Evolutionary conservation across 30 jellyfish, hydroid and myxozoan species (phyloP).

Genomic region (Mastigias papua): DNA sequence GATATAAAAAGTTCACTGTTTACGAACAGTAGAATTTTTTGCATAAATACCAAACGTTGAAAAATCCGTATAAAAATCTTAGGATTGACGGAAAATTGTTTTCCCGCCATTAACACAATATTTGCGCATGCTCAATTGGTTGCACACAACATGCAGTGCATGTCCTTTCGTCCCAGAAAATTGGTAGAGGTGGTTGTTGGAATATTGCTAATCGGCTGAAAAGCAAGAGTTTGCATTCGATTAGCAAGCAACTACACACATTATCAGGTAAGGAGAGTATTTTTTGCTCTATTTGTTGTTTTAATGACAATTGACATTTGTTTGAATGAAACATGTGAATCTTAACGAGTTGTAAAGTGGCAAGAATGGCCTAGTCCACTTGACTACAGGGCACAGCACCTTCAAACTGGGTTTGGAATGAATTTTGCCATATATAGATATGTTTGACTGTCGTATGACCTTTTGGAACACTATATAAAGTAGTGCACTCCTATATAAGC

Average conservation of each 20-base stretch:
- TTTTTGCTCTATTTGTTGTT: neutral
- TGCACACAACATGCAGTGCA: slow-evolving; percentile 44
- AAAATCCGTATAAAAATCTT: no score
- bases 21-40: no score
- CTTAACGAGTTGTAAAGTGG: neutral
- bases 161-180: slow-evolving; percentile 26
- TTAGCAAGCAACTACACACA: neutral
- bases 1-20: no score
- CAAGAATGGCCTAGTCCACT: neutral
- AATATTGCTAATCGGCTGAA: neutral
- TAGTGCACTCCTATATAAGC: neutral
- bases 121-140: slow-evolving; percentile 43
- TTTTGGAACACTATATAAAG: neutral
- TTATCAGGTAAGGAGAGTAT: neutral
- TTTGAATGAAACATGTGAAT: neutral
- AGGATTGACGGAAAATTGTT: neutral
- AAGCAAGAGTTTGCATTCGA: neutral
- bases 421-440: neutral
- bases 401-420: neutral
- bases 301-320: neutral
- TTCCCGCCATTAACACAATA: slow-evolving; percentile 35
- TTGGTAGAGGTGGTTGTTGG: slow-evolving; percentile 1
- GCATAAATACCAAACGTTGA: no score
- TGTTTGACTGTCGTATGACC: neutral
- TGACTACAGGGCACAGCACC: neutral